phyloP scores from a whole-genome alignment of 1,140 invertebrate species.

The Cylas formicarius region DNA sequence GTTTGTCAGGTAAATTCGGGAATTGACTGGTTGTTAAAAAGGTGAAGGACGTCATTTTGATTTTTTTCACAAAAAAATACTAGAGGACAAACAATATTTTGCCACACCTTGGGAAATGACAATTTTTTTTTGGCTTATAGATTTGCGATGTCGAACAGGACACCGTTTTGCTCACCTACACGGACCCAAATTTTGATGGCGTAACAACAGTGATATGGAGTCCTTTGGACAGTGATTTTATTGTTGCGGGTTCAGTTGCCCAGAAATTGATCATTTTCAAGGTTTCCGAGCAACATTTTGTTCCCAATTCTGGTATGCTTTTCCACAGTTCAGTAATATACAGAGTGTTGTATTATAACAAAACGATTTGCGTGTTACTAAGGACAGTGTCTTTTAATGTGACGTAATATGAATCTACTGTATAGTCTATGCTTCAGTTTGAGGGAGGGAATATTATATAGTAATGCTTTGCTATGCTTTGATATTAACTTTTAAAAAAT shows the following conservation, averaged over 20 bases:
- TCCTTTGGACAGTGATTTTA: constrained; percentile 52
- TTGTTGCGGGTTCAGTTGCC: constrained; percentile 56
- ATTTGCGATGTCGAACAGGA: constrained; percentile 62
- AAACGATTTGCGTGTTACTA: too few relatives aligned
- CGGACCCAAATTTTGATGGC: constrained; percentile 45
- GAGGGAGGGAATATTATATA: too few relatives aligned
- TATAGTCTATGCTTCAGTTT: too few relatives aligned
- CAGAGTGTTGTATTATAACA: constrained; percentile 3
- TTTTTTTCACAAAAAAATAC: constrained; percentile 10
- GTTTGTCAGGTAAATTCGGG: constrained; percentile 61
- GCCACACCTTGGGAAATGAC: neutral
- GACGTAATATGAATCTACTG: too few relatives aligned
- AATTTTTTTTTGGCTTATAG: constrained; percentile 31
- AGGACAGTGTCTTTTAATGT: too few relatives aligned
- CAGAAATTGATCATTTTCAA: constrained; percentile 55
- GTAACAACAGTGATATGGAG: constrained; percentile 57
- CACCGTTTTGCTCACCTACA: constrained; percentile 49
- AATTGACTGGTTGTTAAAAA: too few relatives aligned
- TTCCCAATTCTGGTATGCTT: too few relatives aligned
- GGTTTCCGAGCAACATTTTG: constrained; percentile 40
- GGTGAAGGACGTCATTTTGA: too few relatives aligned
- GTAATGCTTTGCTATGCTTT: too few relatives aligned
- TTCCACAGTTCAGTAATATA: too few relatives aligned
- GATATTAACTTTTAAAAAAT: too few relatives aligned
- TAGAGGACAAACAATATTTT: neutral